Evolutionary conservation across 2,888 invertebrate genomes (phyloP).

Genomic region (Acrobasis suavella): DNA sequence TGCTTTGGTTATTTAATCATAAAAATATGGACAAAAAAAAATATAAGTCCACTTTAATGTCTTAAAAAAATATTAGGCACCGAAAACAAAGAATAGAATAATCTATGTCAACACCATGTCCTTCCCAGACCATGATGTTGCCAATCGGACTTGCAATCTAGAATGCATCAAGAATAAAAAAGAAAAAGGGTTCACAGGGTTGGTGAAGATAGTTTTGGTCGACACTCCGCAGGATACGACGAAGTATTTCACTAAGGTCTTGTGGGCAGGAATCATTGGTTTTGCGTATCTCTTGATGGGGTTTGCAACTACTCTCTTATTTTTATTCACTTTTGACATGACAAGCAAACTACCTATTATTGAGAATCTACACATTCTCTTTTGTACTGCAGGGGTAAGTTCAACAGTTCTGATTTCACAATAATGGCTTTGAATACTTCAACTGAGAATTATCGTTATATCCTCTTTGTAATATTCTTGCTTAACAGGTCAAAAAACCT

Average conservation of each 20-base stretch:
- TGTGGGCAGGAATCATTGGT: conserved; percentile 2
- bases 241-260: background rate
- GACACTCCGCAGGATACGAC: background rate
- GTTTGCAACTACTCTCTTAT: background rate
- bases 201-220: conserved; percentile 5
- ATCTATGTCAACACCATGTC: background rate
- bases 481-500: no score
- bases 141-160: conserved; percentile 1
- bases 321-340: background rate
- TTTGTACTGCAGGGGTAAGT: background rate
- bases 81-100: background rate
- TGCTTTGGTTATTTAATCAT: no score
- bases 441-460: no score
- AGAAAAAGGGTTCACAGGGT: background rate
- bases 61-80: background rate
- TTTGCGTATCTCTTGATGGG: background rate
- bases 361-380: background rate
- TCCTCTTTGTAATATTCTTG: no score
- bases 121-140: background rate
- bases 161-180: background rate
- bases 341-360: background rate
- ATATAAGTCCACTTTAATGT: no score
- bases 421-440: no score
- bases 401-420: background rate
- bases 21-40: no score